Conservation (phyloP, 37 sponge, comb jelly and placozoan genomes). For the Halisarca cf. caerulea region DNA sequence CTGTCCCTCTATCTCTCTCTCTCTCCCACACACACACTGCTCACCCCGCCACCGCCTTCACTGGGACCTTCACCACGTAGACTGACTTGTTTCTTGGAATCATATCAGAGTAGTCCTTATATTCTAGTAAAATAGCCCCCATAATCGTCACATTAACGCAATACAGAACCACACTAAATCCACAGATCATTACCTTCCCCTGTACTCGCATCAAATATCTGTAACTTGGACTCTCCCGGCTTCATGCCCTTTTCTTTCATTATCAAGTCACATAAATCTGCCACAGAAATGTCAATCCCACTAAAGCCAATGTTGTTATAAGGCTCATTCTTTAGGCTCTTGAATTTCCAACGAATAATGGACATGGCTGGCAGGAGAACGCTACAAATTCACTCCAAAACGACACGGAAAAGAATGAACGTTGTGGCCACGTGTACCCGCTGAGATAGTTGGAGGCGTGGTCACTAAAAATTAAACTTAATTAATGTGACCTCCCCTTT, state of each 20-base stretch:
- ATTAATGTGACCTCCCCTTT: too few species aligned
- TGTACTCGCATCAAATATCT: conserved; percentile 73
- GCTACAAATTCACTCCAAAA: too few species aligned
- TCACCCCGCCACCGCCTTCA: conserved; percentile 59
- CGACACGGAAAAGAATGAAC: too few species aligned
- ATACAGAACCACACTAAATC: too few species aligned
- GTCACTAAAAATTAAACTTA: too few species aligned
- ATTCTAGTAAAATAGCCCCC: conserved; percentile 48
- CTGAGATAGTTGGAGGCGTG: too few species aligned
- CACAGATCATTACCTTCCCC: conserved; percentile 63
- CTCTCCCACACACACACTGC: conserved; percentile 4
- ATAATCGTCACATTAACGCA: background rate
- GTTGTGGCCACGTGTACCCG: too few species aligned
- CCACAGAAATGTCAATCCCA: conserved; percentile 74
- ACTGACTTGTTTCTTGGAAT: conserved; percentile 83
- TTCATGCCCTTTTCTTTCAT: conserved; percentile 75
- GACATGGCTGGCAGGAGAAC: conserved; percentile 5
- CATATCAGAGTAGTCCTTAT: conserved; percentile 73
- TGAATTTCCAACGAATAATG: conserved; percentile 12
- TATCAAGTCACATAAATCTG: conserved; percentile 74
- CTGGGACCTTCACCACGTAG: conserved; percentile 64
- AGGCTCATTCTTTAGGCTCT: background rate
- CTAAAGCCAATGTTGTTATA: conserved; percentile 58
- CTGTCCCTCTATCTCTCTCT: too few species aligned
- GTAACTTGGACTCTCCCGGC: conserved; percentile 54